phyloP scores from a whole-genome alignment of 2,797 vertebrate genomes.

The Aeoliscus strigatus region DNA sequence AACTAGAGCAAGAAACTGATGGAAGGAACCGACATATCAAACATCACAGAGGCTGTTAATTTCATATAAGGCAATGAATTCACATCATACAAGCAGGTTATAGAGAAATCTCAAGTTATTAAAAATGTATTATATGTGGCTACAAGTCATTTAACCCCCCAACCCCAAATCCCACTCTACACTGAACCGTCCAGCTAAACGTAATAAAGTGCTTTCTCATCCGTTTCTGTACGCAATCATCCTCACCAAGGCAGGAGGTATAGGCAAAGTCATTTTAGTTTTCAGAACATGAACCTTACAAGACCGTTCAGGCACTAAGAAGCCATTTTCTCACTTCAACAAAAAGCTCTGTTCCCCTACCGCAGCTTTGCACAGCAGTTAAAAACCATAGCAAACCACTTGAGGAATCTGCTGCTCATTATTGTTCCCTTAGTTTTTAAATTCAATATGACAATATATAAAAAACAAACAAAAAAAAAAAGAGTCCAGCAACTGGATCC shows the following conservation, averaged over 20 bases:
- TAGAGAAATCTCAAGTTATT: conserved; percentile 51
- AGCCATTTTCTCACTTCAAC: conserved; percentile 17
- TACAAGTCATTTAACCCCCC: conserved; percentile 21
- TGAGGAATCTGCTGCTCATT: conserved; percentile 24
- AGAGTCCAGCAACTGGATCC: conserved; percentile 20
- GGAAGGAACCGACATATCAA: neutral
- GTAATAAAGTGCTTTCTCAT: conserved; percentile 64
- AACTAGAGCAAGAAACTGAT: too few relatives aligned
- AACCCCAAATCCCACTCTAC: neutral
- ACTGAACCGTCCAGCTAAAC: conserved; percentile 30
- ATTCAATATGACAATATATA: conserved; percentile 42
- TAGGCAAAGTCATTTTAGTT: conserved; percentile 26
- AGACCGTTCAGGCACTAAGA: conserved; percentile 41
- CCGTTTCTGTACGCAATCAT: conserved; percentile 31
- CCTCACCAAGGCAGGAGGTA: conserved; percentile 35
- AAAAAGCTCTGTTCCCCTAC: conserved; percentile 2
- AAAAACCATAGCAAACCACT: conserved; percentile 12
- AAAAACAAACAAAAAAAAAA: conserved; percentile 13
- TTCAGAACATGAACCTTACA: conserved; percentile 17
- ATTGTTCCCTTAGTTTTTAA: conserved; percentile 43
- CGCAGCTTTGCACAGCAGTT: conserved; percentile 17
- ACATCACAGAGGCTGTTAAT: conserved; percentile 25
- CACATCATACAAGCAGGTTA: conserved; percentile 54
- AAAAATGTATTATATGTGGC: conserved; percentile 37
- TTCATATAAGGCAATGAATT: conserved; percentile 66